Evolutionary conservation across 1,140 invertebrate genomes (phyloP).

Genomic region (Diachasmimorpha longicaudata): DNA sequence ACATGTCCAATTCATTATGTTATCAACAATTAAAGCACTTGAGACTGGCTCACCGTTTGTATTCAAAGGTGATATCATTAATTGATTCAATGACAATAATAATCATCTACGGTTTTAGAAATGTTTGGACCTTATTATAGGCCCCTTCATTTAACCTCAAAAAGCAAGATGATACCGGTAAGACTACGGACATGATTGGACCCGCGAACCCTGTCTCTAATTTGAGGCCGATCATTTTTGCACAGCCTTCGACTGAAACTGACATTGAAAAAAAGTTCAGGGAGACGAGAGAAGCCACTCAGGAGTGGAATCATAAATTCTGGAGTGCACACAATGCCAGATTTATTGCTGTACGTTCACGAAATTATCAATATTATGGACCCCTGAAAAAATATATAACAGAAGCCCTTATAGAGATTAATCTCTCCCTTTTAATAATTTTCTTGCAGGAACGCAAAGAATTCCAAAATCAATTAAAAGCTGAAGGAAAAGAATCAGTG

Average conservation of each 20-base stretch:
- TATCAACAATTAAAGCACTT: slow-evolving; percentile 22
- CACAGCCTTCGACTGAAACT: slow-evolving; percentile 70
- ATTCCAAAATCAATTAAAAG: slow-evolving; percentile 66
- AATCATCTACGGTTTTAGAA: not conserved
- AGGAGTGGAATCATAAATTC: slow-evolving; percentile 83
- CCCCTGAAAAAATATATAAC: no score
- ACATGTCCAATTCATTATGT: slow-evolving; percentile 13
- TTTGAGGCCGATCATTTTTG: slow-evolving; percentile 73
- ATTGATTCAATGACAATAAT: not conserved
- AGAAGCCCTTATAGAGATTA: no score
- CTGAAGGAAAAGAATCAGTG: slow-evolving; percentile 61
- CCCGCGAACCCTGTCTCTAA: slow-evolving; percentile 81
- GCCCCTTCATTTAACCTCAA: slow-evolving; percentile 21
- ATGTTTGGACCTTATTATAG: not conserved
- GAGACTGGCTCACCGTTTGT: not conserved
- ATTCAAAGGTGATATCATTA: slow-evolving; percentile 13
- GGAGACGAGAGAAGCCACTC: slow-evolving; percentile 69
- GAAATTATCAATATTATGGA: no score
- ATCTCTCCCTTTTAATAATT: no score
- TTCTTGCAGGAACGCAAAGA: slow-evolving; percentile 70
- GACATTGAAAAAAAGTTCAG: slow-evolving; percentile 70
- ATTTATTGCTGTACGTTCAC: slow-evolving; percentile 66
- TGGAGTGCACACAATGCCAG: slow-evolving; percentile 79
- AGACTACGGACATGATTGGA: slow-evolving; percentile 65
- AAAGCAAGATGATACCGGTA: not conserved